phyloP scores from a whole-genome alignment of 2,797 vertebrate genomes.

The Gymnoscopelus microlampas region DNA sequence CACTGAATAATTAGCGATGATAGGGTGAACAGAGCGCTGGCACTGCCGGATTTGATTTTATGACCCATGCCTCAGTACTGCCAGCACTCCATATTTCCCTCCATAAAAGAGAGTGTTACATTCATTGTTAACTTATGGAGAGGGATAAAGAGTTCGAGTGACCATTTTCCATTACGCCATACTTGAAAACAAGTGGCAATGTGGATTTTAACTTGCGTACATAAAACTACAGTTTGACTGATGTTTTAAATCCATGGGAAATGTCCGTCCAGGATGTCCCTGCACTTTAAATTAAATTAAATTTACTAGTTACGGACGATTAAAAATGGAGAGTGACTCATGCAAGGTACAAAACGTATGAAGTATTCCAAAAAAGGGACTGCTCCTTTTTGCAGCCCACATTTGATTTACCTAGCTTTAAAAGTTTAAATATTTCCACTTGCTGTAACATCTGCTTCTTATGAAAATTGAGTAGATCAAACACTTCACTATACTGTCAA shows the following conservation, averaged over 20 bases:
- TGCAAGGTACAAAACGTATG: conserved; percentile 1
- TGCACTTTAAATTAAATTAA: conserved; percentile 22
- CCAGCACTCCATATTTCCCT: conserved; percentile 19
- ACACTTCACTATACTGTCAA: conserved; percentile 26
- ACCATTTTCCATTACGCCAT: conserved; percentile 14
- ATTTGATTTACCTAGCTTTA: conserved; percentile 38
- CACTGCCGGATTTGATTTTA: conserved; percentile 28
- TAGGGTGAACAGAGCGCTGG: conserved; percentile 19
- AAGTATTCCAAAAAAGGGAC: conserved; percentile 32
- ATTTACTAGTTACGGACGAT: conserved; percentile 18
- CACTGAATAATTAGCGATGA: conserved; percentile 55
- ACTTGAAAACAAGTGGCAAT: background rate
- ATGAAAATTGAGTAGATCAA: conserved; percentile 37
- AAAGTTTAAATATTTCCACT: conserved; percentile 14
- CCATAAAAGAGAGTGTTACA: conserved; percentile 14
- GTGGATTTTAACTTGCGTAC: background rate
- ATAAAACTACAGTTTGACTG: conserved; percentile 5
- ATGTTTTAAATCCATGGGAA: background rate
- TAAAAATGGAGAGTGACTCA: conserved; percentile 18
- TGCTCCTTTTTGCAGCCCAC: conserved; percentile 29
- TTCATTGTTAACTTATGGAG: conserved; percentile 24
- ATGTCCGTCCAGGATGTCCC: conserved; percentile 13
- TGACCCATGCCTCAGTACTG: conserved; percentile 19
- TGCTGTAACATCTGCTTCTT: conserved; percentile 48
- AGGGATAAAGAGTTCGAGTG: background rate